Evolutionary conservation across 2,797 vertebrate species (phyloP), one percentile per base, ranked within the genome.

Genomic region (Trematomus bernacchii): DNA sequence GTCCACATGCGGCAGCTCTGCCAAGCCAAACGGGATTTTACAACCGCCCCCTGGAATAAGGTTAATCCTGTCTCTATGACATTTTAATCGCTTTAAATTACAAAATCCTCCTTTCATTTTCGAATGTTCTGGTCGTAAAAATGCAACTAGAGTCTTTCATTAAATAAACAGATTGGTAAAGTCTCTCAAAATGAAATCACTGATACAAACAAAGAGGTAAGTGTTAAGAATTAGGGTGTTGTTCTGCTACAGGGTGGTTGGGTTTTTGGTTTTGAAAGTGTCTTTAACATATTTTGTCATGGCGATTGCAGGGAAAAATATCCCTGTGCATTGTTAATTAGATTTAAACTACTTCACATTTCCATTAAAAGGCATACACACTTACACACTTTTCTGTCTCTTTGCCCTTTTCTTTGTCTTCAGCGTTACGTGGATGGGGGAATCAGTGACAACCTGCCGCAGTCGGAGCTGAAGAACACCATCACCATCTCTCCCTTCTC

Each of bases 371-470:
- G 52, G 63, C 60, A n/a, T 4, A 40, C 16, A 1, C 43, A 9
- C 19, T 21, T 19, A 6, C 33, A 13, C 42, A 47, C 1, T 6
- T 43, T 30, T 58, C 14, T 51, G 19, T 63, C 21, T n/a, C 1
- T 47, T 2, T 48, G 33, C 33, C 33, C 33, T 37, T 77, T 7
- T 37, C 7, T 64, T 10, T 83, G 43, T 69, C 10, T 51, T 3
- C 66, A 99, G 98, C 96, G 97, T 0, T 99, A 99, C 0, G 88
- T 99, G 33, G 98, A 99, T 0, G 98, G 98, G 5, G 97, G 96
- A 0, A 91, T 94, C 61, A 98, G 94, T 15, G 90, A 99, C 88
- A 97, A 95, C 65, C 18, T 97, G 1, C 97, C 98, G 0, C 93
- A 92, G 75, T 91, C 93, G 0, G 96, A 97, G 48, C 76, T 92